Percentiles rank a stretch among this genome's conserved stretches.
Conservation (phyloP, 2,797 vertebrate genomes). For the Poecilia wingei region DNA sequence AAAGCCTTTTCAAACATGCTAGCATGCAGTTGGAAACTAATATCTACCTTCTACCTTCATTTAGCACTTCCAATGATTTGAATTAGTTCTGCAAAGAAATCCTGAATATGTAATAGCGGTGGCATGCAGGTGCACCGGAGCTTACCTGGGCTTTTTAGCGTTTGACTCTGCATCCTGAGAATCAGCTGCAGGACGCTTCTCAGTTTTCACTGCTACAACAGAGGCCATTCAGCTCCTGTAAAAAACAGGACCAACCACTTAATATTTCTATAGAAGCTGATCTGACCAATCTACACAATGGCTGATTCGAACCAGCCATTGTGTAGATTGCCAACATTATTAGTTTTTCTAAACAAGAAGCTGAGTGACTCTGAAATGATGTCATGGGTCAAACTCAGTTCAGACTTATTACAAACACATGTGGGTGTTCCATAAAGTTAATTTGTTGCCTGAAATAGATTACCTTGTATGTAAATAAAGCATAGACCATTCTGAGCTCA, state of each 20-base stretch:
- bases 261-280: neutral
- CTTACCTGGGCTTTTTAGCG: slow-evolving; percentile 93
- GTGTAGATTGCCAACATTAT: neutral
- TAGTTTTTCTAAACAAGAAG: neutral
- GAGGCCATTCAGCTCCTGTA: slow-evolving; percentile 84
- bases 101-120: neutral
- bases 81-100: slow-evolving; percentile 10
- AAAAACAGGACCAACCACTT: slow-evolving; percentile 31
- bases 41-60: slow-evolving; percentile 26
- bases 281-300: neutral
- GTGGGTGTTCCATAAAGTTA: neutral
- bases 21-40: slow-evolving; percentile 31
- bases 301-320: neutral
- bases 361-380: neutral
- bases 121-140: slow-evolving; percentile 1
- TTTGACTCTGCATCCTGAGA: slow-evolving; percentile 87
- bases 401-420: neutral
- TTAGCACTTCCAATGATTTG: neutral
- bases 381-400: neutral
- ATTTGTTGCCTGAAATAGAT: neutral
- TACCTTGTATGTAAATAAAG: neutral
- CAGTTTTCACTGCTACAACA: slow-evolving; percentile 79
- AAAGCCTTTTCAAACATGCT: slow-evolving; percentile 37
- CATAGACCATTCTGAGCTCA: neutral
- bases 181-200: slow-evolving; percentile 82